Evolutionary conservation across 2,113 vertebrate species (phyloP).

Genomic region (Triplophysa rosa): DNA sequence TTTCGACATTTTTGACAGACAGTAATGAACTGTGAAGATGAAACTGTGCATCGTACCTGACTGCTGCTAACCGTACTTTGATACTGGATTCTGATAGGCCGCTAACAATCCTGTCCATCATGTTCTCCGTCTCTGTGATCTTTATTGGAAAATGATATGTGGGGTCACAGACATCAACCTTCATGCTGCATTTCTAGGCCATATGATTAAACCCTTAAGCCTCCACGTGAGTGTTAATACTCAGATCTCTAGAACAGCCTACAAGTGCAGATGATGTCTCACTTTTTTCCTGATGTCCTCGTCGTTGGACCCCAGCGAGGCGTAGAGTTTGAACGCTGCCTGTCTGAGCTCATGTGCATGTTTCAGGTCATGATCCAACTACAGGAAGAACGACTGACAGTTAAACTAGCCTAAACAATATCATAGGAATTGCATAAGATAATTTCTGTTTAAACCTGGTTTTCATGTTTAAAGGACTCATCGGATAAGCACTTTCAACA

Average conservation of each 20-base stretch:
- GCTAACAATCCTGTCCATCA: constrained; percentile 99
- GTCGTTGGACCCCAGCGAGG: constrained; percentile 95
- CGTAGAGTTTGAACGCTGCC: constrained; percentile 98
- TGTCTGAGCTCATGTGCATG: constrained; percentile 97
- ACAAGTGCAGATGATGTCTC: constrained; percentile 43
- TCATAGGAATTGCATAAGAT: too few relatives aligned
- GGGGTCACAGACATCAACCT: neutral
- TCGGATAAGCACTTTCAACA: too few relatives aligned
- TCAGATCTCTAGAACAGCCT: neutral
- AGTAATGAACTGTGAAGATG: neutral
- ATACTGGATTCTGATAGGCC: constrained; percentile 97
- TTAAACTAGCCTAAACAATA: neutral
- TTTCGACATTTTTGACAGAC: neutral
- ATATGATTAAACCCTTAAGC: neutral
- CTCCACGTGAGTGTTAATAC: neutral
- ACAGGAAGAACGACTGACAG: constrained; percentile 6
- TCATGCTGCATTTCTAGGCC: too few relatives aligned
- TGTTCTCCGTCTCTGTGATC: constrained; percentile 99
- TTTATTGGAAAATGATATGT: constrained; percentile 64
- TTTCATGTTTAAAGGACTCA: too few relatives aligned
- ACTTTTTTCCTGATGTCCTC: constrained; percentile 99
- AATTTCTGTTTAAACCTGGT: too few relatives aligned
- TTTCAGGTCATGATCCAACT: constrained; percentile 98
- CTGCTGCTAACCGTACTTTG: constrained; percentile 97
- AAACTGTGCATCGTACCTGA: constrained; percentile 78